These are phyloP conservation scores for Urechis unicinctus DNA, from an alignment of 2,888 invertebrate genomes.

Conservation along the genomic window DNA sequence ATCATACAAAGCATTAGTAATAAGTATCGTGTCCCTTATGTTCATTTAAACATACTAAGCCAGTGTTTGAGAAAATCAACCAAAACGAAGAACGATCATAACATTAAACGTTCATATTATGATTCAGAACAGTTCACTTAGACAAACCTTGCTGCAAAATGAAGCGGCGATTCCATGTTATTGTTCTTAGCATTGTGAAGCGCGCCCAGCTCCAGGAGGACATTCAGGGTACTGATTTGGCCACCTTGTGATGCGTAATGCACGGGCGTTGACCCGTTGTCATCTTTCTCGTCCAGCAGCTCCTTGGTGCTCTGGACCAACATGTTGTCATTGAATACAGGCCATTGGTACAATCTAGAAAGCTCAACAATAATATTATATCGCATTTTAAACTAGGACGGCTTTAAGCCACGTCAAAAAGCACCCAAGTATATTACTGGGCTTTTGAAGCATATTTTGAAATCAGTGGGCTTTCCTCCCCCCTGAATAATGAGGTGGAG, in stretches of 20 bases:
- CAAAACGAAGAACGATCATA: too few species aligned
- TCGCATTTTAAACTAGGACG: not conserved
- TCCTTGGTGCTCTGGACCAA: constrained; percentile 18
- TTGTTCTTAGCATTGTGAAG: constrained; percentile 79
- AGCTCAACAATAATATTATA: too few species aligned
- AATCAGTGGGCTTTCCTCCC: constrained; percentile 51
- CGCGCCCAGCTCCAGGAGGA: constrained; percentile 72
- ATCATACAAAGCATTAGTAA: not conserved
- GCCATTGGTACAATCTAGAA: too few species aligned
- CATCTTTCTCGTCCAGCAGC: constrained; percentile 69
- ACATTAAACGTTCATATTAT: too few species aligned
- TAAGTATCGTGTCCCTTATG: too few species aligned
- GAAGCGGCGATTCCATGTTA: constrained; percentile 79
- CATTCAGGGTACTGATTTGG: constrained; percentile 65
- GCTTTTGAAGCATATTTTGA: not conserved
- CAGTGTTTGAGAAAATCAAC: too few species aligned
- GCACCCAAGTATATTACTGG: not conserved
- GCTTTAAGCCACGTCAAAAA: not conserved
- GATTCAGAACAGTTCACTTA: not conserved
- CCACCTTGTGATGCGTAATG: constrained; percentile 86
- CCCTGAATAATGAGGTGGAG: constrained; percentile 81
- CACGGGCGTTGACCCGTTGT: constrained; percentile 75
- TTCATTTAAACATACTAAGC: too few species aligned
- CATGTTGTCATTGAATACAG: too few species aligned
- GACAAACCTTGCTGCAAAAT: constrained; percentile 75